Evolutionary conservation across 1,140 invertebrate species (phyloP).

Genomic region (Ephestia elutella): DNA sequence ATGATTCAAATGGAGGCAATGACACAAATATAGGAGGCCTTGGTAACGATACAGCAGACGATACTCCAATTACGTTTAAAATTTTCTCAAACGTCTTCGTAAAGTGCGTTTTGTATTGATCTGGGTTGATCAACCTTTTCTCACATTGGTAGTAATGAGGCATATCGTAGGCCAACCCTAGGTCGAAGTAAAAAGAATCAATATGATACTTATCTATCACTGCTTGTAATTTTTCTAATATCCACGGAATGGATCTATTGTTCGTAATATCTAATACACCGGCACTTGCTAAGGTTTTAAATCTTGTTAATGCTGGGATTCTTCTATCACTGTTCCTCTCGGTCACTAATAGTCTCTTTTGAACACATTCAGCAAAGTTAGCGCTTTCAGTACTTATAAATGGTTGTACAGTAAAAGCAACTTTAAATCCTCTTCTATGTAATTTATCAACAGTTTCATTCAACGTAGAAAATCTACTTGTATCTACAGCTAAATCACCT

Average conservation of each 20-base stretch:
- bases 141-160: slow-evolving; percentile 89
- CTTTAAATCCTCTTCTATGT: slow-evolving; percentile 87
- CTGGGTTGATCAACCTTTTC: slow-evolving; percentile 82
- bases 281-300: slow-evolving; percentile 84
- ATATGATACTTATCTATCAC: slow-evolving; percentile 85
- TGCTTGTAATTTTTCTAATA: slow-evolving; percentile 81
- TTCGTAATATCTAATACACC: slow-evolving; percentile 91
- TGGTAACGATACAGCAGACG: slow-evolving; percentile 87
- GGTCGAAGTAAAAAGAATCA: slow-evolving; percentile 92
- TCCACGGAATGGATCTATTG: slow-evolving; percentile 85
- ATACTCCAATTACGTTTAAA: slow-evolving; percentile 85
- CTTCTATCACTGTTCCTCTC: slow-evolving; percentile 82
- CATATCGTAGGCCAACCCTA: slow-evolving; percentile 90
- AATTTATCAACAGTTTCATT: slow-evolving; percentile 87
- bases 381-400: slow-evolving; percentile 89
- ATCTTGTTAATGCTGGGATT: slow-evolving; percentile 84
- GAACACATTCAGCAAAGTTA: slow-evolving; percentile 86
- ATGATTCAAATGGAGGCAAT: slow-evolving; percentile 88
- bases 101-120: slow-evolving; percentile 86
- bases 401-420: slow-evolving; percentile 88
- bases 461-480: slow-evolving; percentile 81
- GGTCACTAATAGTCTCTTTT: slow-evolving; percentile 80
- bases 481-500: slow-evolving; percentile 85
- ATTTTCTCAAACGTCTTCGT: slow-evolving; percentile 78
- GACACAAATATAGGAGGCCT: slow-evolving; percentile 90